A percentile compares a stretch with the other conserved stretches of the same genome.
These are phyloP conservation scores for Stichopus horrens DNA, from an alignment of 53 echinoderm and acorn worm genomes.

Conservation along the genomic window DNA sequence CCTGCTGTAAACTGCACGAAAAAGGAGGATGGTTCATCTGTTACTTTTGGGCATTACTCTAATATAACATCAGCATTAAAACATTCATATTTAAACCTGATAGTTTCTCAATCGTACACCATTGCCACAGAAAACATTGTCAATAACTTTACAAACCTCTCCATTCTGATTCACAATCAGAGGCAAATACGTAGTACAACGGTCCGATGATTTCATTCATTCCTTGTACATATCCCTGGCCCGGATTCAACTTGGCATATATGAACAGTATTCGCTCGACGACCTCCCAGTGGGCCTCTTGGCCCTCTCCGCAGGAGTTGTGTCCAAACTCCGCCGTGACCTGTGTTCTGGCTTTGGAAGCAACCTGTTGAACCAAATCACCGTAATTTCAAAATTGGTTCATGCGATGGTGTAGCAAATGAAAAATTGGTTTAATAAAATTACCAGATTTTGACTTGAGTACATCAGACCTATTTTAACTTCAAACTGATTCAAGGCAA, in stretches of 20 bases:
- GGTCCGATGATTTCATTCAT: constrained; percentile 99
- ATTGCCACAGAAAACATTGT: neutral
- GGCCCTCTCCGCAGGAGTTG: constrained; percentile 73
- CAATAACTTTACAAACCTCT: constrained; percentile 52
- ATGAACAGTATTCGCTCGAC: constrained; percentile 91
- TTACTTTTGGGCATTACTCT: no score
- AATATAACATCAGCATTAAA: no score
- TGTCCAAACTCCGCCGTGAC: constrained; percentile 78
- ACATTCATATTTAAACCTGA: no score
- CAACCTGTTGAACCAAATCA: constrained; percentile 1
- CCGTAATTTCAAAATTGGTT: no score
- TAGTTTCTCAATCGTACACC: neutral
- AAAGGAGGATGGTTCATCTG: no score
- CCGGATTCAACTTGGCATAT: constrained; percentile 96
- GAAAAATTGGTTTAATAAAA: neutral
- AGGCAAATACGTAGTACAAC: constrained; percentile 91
- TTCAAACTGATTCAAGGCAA: no score
- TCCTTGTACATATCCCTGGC: constrained; percentile 96
- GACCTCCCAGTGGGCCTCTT: constrained; percentile 98
- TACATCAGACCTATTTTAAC: no score
- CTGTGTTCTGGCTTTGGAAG: constrained; percentile 26
- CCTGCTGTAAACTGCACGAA: no score
- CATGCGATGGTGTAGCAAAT: neutral
- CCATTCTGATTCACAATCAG: constrained; percentile 68
- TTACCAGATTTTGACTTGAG: no score